These are phyloP conservation scores for Pristionchus pacificus DNA, from an alignment of 1,140 invertebrate species.

Conservation along the genomic window DNA sequence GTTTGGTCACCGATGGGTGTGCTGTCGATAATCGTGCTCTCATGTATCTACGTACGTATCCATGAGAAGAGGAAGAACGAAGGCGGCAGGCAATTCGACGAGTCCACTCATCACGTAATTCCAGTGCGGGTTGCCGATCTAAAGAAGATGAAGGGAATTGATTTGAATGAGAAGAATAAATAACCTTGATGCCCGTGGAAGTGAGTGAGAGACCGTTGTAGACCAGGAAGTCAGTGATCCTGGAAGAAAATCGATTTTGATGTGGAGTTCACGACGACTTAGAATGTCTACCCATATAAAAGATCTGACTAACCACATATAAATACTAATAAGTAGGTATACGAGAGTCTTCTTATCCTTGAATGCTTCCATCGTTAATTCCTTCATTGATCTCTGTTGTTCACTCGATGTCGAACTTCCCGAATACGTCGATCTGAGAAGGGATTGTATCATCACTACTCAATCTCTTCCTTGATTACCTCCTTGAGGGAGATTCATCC, in stretches of 20 bases:
- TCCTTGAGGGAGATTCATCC: neutral
- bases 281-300: neutral
- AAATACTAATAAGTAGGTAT: neutral
- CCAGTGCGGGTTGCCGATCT: neutral
- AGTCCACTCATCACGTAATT: neutral
- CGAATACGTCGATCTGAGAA: too few species aligned
- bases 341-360: neutral
- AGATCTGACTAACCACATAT: neutral
- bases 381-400: too few species aligned
- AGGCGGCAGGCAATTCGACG: neutral
- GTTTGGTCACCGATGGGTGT: too few species aligned
- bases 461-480: too few species aligned
- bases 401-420: too few species aligned
- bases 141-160: neutral
- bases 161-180: neutral
- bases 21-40: too few species aligned
- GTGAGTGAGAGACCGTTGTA: neutral
- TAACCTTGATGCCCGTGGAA: neutral
- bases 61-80: neutral
- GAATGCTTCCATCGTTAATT: neutral
- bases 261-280: too few species aligned
- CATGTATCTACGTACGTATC: neutral
- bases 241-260: neutral
- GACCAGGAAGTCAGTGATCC: neutral
- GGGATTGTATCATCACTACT: too few species aligned